phyloP scores from a whole-genome alignment of 2,888 invertebrate species.

The Sylvicola cinctus region DNA sequence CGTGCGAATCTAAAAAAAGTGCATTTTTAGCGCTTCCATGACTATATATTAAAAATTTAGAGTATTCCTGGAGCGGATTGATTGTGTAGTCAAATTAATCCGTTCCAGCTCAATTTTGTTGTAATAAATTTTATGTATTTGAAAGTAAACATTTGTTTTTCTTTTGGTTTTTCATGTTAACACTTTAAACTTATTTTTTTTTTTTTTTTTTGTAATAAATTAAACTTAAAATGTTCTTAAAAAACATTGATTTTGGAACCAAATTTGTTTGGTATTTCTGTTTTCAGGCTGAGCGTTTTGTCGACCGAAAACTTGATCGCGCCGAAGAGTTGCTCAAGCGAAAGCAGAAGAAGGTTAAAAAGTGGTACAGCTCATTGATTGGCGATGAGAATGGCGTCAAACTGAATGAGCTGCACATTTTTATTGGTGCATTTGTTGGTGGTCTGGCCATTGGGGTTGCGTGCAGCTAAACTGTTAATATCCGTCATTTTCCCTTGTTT shows the following conservation, averaged over 20 bases:
- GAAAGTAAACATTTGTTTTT: too few relatives aligned
- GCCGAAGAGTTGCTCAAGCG: conserved; percentile 53
- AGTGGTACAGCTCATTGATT: conserved; percentile 51
- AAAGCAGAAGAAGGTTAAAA: conserved; percentile 46
- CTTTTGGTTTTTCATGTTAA: not conserved
- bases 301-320: conserved; percentile 62
- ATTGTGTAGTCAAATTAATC: conserved; percentile 1
- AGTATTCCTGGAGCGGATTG: too few relatives aligned
- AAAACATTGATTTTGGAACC: too few relatives aligned
- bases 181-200: conserved; percentile 1
- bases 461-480: too few relatives aligned
- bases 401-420: conserved; percentile 58
- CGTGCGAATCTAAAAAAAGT: too few relatives aligned
- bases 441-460: conserved; percentile 50
- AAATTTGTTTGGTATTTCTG: too few relatives aligned
- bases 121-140: too few relatives aligned
- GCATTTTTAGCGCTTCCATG: too few relatives aligned
- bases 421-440: conserved; percentile 58
- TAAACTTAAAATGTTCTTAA: conserved; percentile 2
- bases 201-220: conserved; percentile 3
- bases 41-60: too few relatives aligned
- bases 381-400: conserved; percentile 41
- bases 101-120: not conserved
- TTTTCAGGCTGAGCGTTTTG: conserved; percentile 55
- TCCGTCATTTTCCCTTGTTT: too few relatives aligned